A percentile compares a stretch with the other conserved stretches of the same genome.
Conservation (phyloP, 2,888 invertebrate genomes). For the Therioaphis trifolii region DNA sequence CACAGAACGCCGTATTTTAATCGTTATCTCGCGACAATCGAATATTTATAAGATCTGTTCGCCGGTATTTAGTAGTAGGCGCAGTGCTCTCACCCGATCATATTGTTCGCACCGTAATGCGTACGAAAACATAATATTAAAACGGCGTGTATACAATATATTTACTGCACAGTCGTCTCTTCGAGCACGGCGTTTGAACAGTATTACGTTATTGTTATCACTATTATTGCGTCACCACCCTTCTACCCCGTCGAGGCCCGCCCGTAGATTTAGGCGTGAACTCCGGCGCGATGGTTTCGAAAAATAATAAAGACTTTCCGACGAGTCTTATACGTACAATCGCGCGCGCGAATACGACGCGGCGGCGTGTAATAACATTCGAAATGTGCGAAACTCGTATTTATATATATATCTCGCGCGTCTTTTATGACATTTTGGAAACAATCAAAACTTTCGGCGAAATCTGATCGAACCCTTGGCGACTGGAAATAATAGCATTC, state of each 20-base stretch:
- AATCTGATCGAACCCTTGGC: conserved; percentile 61
- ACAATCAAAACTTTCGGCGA: conserved; percentile 60
- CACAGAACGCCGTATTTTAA: too few species aligned
- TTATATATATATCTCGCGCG: conserved; percentile 32
- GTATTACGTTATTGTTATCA: neutral
- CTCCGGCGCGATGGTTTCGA: neutral
- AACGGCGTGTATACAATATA: neutral
- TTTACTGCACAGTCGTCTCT: neutral
- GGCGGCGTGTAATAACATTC: conserved; percentile 50
- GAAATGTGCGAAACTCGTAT: conserved; percentile 41
- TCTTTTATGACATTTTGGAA: conserved; percentile 61
- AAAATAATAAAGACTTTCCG: conserved; percentile 44
- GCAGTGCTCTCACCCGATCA: neutral
- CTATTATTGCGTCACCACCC: neutral
- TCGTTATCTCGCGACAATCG: too few species aligned
- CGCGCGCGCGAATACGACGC: conserved; percentile 19
- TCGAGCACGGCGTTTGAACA: neutral
- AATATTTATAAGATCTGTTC: too few species aligned
- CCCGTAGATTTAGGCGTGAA: neutral
- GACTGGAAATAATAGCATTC: conserved; percentile 51
- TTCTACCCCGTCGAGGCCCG: too few species aligned
- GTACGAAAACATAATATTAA: conserved; percentile 6
- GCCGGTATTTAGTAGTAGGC: too few species aligned
- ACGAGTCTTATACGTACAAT: conserved; percentile 4
- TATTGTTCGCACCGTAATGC: neutral